Percentiles rank a stretch among this genome's conserved stretches.
Evolutionary conservation across 2,797 vertebrate genomes (phyloP).

Genomic region (Gallinago stenura): DNA sequence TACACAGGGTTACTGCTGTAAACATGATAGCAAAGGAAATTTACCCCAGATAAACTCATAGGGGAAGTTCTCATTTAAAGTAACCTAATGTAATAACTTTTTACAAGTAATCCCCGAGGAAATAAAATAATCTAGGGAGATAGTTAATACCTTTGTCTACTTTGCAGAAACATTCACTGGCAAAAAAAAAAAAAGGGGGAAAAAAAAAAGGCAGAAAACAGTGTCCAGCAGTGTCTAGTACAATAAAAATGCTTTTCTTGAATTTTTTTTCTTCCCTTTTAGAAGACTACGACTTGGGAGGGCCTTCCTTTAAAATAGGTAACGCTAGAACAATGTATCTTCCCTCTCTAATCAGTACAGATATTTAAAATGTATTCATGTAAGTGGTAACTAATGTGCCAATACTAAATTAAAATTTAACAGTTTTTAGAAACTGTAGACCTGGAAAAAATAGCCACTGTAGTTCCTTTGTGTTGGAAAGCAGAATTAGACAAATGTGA

Average conservation of each 20-base stretch:
- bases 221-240: not conserved
- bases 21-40: conserved; percentile 14
- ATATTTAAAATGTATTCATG: not conserved
- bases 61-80: not conserved
- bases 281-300: not conserved
- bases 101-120: not conserved
- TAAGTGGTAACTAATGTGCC: not conserved
- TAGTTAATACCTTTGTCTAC: not conserved
- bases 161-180: not conserved
- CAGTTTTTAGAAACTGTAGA: not conserved
- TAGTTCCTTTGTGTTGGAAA: not conserved
- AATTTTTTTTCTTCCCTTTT: not conserved
- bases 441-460: not conserved
- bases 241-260: not conserved
- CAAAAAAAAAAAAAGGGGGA: not conserved
- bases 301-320: not conserved
- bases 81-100: not conserved
- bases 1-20: not conserved
- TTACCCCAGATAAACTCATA: not conserved
- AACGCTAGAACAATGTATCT: not conserved
- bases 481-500: not conserved
- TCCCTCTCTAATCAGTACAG: not conserved
- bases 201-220: not conserved
- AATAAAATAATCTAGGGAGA: not conserved
- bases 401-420: not conserved